A percentile compares a stretch with the other conserved stretches of the same genome.
Evolutionary conservation across 92 coral and sea anemone species (phyloP).

Genomic region (Phenganax marumi): DNA sequence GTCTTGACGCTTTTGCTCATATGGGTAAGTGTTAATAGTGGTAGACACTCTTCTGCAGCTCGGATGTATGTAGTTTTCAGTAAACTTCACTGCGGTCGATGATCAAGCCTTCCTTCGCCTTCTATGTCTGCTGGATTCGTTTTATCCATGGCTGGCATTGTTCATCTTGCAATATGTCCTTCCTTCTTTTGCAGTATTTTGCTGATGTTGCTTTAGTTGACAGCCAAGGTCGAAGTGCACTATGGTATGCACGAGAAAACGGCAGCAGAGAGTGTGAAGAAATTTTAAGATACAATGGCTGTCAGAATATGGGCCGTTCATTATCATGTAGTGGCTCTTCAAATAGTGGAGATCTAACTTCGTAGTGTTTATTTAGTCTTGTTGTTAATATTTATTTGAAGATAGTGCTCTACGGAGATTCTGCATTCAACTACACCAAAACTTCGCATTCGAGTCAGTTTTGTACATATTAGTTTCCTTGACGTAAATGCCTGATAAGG

Average conservation of each 20-base stretch:
- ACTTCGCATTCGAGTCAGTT: too few relatives aligned
- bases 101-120: too few relatives aligned
- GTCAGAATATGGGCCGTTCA: conserved; percentile 39
- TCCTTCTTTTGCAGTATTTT: conserved; percentile 67
- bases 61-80: too few relatives aligned
- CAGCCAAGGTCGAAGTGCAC: conserved; percentile 82
- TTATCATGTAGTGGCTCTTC: conserved; percentile 39
- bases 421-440: too few relatives aligned
- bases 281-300: conserved; percentile 82
- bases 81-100: too few relatives aligned
- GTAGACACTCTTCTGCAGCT: not conserved
- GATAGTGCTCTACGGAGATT: not conserved
- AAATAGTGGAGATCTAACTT: conserved; percentile 28
- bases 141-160: not conserved
- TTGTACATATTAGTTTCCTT: too few relatives aligned
- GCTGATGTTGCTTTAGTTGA: conserved; percentile 87
- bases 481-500: too few relatives aligned
- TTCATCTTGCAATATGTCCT: not conserved
- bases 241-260: conserved; percentile 92
- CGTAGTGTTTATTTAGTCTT: not conserved
- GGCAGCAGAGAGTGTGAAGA: conserved; percentile 97
- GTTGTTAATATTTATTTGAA: not conserved
- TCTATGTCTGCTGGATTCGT: too few relatives aligned
- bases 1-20: conserved; percentile 89
- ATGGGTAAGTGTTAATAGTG: conserved; percentile 68